phyloP scores from a whole-genome alignment of 2,113 vertebrate species.

The Datnioides undecimradiatus region DNA sequence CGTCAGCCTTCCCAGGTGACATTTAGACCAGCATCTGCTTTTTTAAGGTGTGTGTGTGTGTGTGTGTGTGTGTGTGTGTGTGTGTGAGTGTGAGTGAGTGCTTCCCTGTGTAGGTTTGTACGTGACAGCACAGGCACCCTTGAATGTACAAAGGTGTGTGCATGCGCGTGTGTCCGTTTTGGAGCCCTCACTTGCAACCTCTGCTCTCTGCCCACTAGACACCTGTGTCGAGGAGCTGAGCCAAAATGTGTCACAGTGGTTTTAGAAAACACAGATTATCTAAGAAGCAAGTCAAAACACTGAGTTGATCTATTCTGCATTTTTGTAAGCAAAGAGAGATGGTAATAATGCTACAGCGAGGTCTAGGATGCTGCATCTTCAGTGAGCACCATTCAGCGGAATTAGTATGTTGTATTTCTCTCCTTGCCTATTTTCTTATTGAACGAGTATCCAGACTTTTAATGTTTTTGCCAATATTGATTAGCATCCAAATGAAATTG shows the following conservation, averaged over 20 bases:
- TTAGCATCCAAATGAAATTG: background rate
- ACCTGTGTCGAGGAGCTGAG: conserved; percentile 40
- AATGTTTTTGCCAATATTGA: conserved; percentile 1
- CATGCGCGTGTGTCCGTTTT: background rate
- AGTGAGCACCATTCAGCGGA: background rate
- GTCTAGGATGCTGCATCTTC: background rate
- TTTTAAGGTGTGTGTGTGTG: conserved; percentile 1
- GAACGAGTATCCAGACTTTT: background rate
- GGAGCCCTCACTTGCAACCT: conserved; percentile 13
- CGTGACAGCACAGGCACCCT: background rate
- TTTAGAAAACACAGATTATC: conserved; percentile 38
- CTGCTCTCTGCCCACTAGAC: conserved; percentile 50
- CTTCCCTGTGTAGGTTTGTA: background rate
- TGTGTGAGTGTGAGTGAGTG: background rate
- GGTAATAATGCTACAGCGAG: background rate
- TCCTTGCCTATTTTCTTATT: conserved; percentile 3
- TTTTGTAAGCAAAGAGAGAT: conserved; percentile 9
- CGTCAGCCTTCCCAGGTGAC: conserved; percentile 41
- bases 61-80: background rate
- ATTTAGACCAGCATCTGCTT: conserved; percentile 41
- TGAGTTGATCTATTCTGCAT: background rate
- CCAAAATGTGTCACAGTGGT: conserved; percentile 51
- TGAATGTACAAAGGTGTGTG: background rate
- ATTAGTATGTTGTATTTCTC: background rate
- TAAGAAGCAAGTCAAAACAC: conserved; percentile 11